phyloP scores from a whole-genome alignment of 2,888 invertebrate genomes.

The Pachymerium ferrugineum region DNA sequence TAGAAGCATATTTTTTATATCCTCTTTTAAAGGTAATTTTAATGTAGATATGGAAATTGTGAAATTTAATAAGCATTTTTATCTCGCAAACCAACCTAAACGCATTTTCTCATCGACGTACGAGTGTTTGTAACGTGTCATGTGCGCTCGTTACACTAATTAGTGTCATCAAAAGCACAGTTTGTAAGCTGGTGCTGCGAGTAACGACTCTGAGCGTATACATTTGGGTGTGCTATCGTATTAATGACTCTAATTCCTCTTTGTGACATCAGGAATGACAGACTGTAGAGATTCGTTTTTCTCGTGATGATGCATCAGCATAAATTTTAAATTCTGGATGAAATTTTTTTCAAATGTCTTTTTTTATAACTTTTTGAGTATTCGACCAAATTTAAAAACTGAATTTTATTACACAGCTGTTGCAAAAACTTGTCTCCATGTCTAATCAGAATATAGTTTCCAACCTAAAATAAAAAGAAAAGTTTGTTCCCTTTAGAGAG shows the following conservation, averaged over 20 bases:
- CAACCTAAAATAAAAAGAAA: background rate
- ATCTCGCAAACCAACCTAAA: too few species aligned
- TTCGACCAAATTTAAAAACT: background rate
- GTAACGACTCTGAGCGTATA: background rate
- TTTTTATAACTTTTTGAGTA: background rate
- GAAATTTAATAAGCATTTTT: too few species aligned
- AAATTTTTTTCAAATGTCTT: background rate
- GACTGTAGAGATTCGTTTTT: background rate
- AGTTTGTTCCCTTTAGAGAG: background rate
- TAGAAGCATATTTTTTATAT: too few species aligned
- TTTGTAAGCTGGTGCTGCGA: background rate
- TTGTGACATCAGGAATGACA: background rate
- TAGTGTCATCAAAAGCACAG: background rate
- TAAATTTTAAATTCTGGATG: background rate
- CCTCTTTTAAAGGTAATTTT: too few species aligned
- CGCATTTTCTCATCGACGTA: background rate
- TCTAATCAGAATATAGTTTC: background rate
- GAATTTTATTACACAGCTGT: background rate
- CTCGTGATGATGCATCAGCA: background rate
- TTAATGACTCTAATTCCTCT: slow-evolving; percentile 9
- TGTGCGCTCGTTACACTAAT: slow-evolving; percentile 8
- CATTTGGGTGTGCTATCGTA: background rate
- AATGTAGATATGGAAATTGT: too few species aligned
- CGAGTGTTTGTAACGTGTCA: background rate
- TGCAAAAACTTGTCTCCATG: background rate